Percentiles rank a stretch among this genome's conserved stretches.
phyloP scores from a whole-genome alignment of 2,888 invertebrate genomes.

The Parnassius smintheus region DNA sequence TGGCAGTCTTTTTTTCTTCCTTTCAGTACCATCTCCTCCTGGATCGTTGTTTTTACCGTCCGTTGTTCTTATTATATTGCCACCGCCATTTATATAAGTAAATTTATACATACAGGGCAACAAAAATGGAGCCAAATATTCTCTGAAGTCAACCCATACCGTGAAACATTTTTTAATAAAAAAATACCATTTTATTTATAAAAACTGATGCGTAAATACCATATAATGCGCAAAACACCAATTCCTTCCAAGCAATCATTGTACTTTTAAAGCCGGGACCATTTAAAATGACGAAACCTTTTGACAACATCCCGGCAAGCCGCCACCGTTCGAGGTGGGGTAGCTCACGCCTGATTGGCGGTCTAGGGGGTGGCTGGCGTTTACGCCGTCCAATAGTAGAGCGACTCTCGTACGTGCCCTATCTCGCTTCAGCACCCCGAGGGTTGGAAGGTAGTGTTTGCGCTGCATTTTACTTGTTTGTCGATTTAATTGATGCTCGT shows the following conservation, averaged over 20 bases:
- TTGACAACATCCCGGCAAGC: constrained; percentile 1
- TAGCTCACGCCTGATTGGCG: constrained; percentile 43
- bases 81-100: no score
- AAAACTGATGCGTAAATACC: no score
- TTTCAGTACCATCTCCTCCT: no score
- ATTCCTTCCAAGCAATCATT: constrained; percentile 18
- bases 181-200: no score
- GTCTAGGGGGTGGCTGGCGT: constrained; percentile 45
- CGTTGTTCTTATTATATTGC: no score
- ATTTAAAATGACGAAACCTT: constrained; percentile 33
- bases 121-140: no score
- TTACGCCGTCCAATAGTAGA: constrained; percentile 51
- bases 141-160: no score
- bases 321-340: constrained; percentile 26
- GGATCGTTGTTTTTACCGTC: no score
- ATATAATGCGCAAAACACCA: constrained; percentile 1
- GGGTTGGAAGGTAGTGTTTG: constrained; percentile 70
- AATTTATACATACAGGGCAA: no score
- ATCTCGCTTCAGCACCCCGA: constrained; percentile 62
- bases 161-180: no score
- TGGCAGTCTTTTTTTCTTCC: no score
- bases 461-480: constrained; percentile 76
- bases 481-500: constrained; percentile 45
- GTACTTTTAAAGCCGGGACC: constrained; percentile 27
- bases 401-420: constrained; percentile 59